phyloP scores from a whole-genome alignment of 1,140 invertebrate species.

The Halotydeus destructor region DNA sequence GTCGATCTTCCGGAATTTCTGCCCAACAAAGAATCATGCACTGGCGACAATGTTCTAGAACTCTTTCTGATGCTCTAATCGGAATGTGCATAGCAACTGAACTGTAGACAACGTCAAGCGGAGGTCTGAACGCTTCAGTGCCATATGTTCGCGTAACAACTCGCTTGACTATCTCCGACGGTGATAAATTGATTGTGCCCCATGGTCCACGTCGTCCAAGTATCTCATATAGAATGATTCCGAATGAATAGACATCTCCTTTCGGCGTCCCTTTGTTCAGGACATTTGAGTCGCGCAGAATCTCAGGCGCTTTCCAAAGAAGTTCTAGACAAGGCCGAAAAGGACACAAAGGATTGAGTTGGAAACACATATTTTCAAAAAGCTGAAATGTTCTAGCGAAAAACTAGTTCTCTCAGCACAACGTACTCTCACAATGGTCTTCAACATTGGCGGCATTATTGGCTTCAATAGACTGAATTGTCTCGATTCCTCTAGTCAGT shows the following conservation, averaged over 20 bases:
- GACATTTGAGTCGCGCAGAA: conserved; percentile 36
- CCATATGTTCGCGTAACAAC: conserved; percentile 6
- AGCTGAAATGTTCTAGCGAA: no score
- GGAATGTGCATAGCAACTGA: conserved; percentile 49
- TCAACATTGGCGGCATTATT: no score
- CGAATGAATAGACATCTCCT: conserved; percentile 85
- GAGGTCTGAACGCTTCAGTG: conserved; percentile 54
- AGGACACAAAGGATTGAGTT: no score
- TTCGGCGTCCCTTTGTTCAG: conserved; percentile 37
- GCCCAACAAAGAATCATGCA: conserved; percentile 62
- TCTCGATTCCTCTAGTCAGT: conserved; percentile 66
- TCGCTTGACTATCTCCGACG: conserved; percentile 18
- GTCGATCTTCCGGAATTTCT: conserved; percentile 49
- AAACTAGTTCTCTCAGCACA: no score
- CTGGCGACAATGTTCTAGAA: conserved; percentile 45
- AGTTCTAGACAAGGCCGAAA: conserved; percentile 33
- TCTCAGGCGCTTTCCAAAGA: conserved; percentile 88
- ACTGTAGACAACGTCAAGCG: conserved; percentile 65
- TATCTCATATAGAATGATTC: conserved; percentile 83
- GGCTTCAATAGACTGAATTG: no score
- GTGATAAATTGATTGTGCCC: conserved; percentile 26
- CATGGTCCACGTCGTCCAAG: conserved; percentile 70
- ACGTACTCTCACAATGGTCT: no score
- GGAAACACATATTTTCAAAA: no score
- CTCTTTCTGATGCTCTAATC: conserved; percentile 56